Percentiles rank a stretch among this genome's conserved stretches.
These are phyloP conservation scores for Balaenoptera acutorostrata DNA, from an alignment of 2,113 vertebrate species.

Conservation along the genomic window DNA sequence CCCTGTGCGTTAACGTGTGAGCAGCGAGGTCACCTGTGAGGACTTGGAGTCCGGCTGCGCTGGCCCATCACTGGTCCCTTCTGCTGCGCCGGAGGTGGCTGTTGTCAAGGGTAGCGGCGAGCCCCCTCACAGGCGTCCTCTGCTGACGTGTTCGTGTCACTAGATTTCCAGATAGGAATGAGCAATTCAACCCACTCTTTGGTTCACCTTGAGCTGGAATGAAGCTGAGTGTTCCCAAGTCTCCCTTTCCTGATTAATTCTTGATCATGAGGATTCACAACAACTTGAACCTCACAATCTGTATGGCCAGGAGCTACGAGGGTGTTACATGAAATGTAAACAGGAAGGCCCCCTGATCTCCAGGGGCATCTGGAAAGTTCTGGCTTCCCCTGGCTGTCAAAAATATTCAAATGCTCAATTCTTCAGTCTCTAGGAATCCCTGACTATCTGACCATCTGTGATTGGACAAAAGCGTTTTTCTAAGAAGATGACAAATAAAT, in stretches of 20 bases:
- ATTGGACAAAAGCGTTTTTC: not conserved
- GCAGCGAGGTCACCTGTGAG: not conserved
- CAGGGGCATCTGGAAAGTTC: not conserved
- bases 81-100: not conserved
- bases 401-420: not conserved
- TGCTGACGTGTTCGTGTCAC: not conserved
- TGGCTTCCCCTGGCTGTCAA: not conserved
- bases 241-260: not conserved
- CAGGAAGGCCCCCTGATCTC: no score
- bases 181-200: not conserved
- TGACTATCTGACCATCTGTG: not conserved
- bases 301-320: fast-evolving
- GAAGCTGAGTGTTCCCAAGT: not conserved
- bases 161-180: not conserved
- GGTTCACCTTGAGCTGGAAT: not conserved
- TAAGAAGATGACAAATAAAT: not conserved
- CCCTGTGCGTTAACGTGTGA: not conserved
- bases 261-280: not conserved
- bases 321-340: not conserved
- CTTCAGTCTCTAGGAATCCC: not conserved
- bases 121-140: not conserved
- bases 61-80: not conserved
- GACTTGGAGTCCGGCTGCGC: not conserved
- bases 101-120: not conserved
- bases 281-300: not conserved